phyloP scores from a whole-genome alignment of 2,888 invertebrate genomes.

The Meandrusa payeni region DNA sequence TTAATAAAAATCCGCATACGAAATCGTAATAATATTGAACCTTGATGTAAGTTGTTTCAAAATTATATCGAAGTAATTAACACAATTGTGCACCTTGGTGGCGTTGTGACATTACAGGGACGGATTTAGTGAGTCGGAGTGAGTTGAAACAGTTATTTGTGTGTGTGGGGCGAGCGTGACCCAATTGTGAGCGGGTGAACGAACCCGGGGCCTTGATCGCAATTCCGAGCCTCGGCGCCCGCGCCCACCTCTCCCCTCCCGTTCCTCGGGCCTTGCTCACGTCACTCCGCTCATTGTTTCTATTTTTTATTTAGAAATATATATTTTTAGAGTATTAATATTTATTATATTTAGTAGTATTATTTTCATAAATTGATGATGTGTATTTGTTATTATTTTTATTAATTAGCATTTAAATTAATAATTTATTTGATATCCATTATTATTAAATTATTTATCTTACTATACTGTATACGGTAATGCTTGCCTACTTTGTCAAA shows the following conservation, averaged over 20 bases:
- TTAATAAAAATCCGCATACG: conserved; percentile 5
- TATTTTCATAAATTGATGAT: too few species aligned
- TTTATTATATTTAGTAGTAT: too few species aligned
- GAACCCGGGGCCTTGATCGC: conserved; percentile 80
- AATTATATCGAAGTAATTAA: conserved; percentile 27
- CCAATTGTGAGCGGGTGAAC: conserved; percentile 74
- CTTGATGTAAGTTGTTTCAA: conserved; percentile 21
- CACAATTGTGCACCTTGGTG: conserved; percentile 29
- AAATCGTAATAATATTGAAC: conserved; percentile 15
- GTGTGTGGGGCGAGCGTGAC: conserved; percentile 67
- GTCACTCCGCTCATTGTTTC: conserved; percentile 54
- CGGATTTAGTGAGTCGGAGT: conserved; percentile 59
- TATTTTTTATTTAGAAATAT: too few species aligned
- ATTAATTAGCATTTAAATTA: too few species aligned
- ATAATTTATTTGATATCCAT: too few species aligned
- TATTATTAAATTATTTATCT: too few species aligned
- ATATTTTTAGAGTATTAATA: too few species aligned
- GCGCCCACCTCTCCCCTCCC: conserved; percentile 31
- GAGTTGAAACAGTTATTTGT: conserved; percentile 69
- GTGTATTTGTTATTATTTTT: too few species aligned
- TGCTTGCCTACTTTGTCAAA: too few species aligned
- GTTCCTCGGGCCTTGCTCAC: conserved; percentile 29
- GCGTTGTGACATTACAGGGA: conserved; percentile 64
- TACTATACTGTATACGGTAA: too few species aligned
- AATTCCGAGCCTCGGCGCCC: conserved; percentile 56